A percentile compares a stretch with the other conserved stretches of the same genome.
phyloP scores from a whole-genome alignment of 2,797 vertebrate genomes.

The Spinus olivaceus region DNA sequence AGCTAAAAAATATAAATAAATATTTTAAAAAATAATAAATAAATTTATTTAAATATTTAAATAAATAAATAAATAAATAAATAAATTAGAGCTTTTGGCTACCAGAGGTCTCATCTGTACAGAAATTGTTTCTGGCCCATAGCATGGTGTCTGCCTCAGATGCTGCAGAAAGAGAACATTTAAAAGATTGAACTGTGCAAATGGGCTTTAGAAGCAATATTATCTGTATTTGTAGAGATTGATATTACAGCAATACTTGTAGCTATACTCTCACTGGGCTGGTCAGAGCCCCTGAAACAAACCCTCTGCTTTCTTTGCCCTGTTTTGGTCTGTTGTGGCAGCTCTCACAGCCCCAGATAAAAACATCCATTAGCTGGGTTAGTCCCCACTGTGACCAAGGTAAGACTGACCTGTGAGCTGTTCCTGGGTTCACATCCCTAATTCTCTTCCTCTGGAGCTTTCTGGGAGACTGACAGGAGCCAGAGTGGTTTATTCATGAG shows the following conservation, averaged over 20 bases:
- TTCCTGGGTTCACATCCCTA: neutral
- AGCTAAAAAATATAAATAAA: neutral
- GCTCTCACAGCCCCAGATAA: neutral
- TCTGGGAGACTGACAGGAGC: neutral
- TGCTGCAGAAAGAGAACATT: neutral
- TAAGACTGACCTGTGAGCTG: neutral
- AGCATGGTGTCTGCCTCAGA: neutral
- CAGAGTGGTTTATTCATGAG: neutral
- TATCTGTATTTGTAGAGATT: neutral
- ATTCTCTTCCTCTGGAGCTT: neutral
- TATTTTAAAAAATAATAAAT: neutral
- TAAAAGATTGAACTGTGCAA: neutral
- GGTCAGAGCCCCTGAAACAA: neutral
- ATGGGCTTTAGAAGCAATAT: neutral
- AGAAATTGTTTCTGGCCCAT: neutral
- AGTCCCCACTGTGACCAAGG: neutral
- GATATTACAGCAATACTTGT: accelerated
- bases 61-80: neutral
- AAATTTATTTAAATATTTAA: too few species aligned
- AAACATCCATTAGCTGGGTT: accelerated
- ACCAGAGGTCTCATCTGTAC: neutral
- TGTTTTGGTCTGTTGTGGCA: neutral
- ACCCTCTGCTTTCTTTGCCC: neutral
- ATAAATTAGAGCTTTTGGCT: neutral
- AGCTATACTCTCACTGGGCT: neutral